Evolutionary conservation across 2,113 vertebrate genomes (phyloP).

Genomic region (Pelecanus crispus): DNA sequence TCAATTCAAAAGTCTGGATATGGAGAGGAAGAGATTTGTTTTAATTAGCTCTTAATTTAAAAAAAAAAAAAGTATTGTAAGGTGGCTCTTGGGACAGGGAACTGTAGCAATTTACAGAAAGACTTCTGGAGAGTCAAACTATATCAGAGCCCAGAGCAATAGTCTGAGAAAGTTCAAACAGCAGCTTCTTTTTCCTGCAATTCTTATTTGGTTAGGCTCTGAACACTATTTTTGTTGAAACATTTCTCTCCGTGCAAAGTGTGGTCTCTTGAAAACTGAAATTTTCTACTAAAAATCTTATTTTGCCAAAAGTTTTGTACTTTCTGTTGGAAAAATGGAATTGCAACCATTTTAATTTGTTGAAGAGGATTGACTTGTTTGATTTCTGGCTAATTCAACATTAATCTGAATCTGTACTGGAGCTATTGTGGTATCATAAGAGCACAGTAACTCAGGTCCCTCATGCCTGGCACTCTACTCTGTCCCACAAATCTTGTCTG

Average conservation of each 20-base stretch:
- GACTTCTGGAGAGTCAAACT: background rate
- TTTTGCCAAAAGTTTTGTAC: background rate
- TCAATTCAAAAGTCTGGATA: background rate
- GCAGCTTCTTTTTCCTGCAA: background rate
- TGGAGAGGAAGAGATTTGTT: background rate
- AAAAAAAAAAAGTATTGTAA: background rate
- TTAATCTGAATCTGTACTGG: background rate
- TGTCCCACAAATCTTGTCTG: background rate
- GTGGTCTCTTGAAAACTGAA: background rate
- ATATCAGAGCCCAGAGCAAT: background rate
- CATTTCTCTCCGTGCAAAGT: background rate
- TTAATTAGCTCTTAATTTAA: background rate
- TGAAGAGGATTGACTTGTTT: background rate
- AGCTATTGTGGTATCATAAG: background rate
- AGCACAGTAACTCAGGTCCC: background rate
- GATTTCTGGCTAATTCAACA: background rate
- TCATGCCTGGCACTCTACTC: background rate
- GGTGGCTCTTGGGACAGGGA: background rate
- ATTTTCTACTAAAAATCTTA: background rate
- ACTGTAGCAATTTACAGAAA: background rate
- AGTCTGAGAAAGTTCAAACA: background rate
- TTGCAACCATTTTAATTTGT: background rate
- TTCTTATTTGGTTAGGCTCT: background rate
- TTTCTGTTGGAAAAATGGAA: background rate
- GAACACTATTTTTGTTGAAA: background rate